Evolutionary conservation across 1,140 invertebrate genomes (phyloP), one percentile per base, ranked within the genome.

Genomic region (Anadara kagoshimensis): DNA sequence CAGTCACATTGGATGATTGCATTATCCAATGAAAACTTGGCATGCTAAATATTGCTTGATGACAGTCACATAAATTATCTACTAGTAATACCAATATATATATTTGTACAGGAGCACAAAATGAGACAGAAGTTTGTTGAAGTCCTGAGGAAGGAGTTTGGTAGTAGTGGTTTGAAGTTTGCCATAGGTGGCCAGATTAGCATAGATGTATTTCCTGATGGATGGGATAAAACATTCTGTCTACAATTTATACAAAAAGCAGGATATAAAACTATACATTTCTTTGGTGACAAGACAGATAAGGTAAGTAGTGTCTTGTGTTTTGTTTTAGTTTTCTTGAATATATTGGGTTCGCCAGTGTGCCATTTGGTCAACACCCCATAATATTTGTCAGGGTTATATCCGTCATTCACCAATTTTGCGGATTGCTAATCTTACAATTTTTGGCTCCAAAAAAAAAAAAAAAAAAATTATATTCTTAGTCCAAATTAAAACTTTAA

Each of bases 201-300:
- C 89, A 94, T 99, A 66, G 98, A 99, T 90, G 95, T 97, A 0
- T 99, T 97, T 87, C 98, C 98, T 0, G 90, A 90, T 63, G 98
- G 98, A 0, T 99, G 98, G 98, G 96, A 99, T 86, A 99, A 99
- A 90, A 98, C 96, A 0, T 99, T 94, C 88, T 98, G 97, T 85
- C 90, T 99, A 5, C 91, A 93, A n/a, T 94, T 95, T 83, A 87
- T 98, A 22, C 83, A 90, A 53, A 90, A 92, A 26, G 90, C 92
- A 62, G 92, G 93, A 12, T 98, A 94, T 86, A 92, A 94, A 68
- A 94, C 93, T 79, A 98, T 99, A 73, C 95, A 99, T 87, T 99
- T 99, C 87, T 99, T 99, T 90, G 98, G 98, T 3, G 98, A 99
- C 86, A 98, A 98, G 91, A 98, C 96, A 12, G 89, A 90, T 56